Base-by-base conservation (phyloP, 2,888 invertebrate genomes). In the Macaria liturata region DNA sequence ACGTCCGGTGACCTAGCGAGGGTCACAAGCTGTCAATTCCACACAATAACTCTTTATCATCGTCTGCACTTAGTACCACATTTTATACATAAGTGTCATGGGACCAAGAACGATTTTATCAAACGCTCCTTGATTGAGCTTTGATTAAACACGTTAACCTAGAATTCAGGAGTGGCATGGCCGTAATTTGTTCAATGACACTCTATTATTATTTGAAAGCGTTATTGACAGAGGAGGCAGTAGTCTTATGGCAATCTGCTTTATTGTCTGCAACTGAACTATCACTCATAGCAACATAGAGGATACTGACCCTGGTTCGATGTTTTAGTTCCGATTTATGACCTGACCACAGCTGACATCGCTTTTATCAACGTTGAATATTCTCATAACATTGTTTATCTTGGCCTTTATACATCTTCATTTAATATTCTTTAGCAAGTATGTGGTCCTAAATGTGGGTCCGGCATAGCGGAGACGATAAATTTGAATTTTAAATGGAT, bases 241-340 rank as follows among this genome's bases (percentile, higher is more conserved):
- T 70, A 72, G 70, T 70, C 69, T 61, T 71, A 61, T 54, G 58
- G 78, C 80, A 81, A 84, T 84, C 80, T 76, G 74, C 79, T 80
- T 83, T 82, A 85, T 84, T 84, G 84, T 79, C 78, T 73, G 73
- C 71, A 74, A 64, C 72, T 73, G 74, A 76, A 65, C 76, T 74
- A 75, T 83, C 79, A 74, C 75, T 78, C 78, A 74, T 75, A 81
- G 74, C 77, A 83, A 78, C 80, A 75, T 77, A 81, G 69, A 81
- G 88, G 80, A 78, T 86, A 78, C 69, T 87, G 88, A 86, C 83
- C 86, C 73, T 37, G 76, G 69, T 62, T 78, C 74, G 70, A 78
- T 79, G 75, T 74, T 71, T 70, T 66, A 72, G 74, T 75, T 77
- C 70, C 75, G 77, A 84, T 83, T 82, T 79, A 76, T 78, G 67